Percentiles rank a stretch among this genome's conserved stretches.
Conservation (phyloP, 2,797 vertebrate genomes). For the Scolopax rusticola region DNA sequence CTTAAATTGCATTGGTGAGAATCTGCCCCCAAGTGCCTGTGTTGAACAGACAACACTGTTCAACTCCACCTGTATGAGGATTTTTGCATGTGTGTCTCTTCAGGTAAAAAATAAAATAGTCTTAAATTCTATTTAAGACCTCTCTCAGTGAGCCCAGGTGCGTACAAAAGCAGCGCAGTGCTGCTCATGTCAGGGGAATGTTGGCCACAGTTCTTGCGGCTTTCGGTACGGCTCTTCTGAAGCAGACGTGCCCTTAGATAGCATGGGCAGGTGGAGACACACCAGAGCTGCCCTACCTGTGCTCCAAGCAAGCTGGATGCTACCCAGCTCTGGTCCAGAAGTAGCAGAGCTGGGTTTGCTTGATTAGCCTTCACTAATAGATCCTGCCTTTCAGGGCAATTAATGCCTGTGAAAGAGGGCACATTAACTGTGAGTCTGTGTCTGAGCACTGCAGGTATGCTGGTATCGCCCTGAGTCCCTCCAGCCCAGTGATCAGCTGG, state of each 20-base stretch:
- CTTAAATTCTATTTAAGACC: not conserved
- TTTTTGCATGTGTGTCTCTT: not conserved
- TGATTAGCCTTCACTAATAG: not conserved
- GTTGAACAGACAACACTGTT: not conserved
- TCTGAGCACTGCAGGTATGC: not conserved
- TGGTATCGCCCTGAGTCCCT: not conserved
- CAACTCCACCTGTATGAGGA: rapidly evolving
- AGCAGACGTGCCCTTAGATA: not conserved
- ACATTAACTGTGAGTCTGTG: not conserved
- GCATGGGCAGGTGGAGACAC: not conserved
- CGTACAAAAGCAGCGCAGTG: not conserved
- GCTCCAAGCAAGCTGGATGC: conserved; percentile 13
- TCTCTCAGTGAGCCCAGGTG: not conserved
- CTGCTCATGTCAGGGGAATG: not conserved
- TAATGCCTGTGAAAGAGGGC: not conserved
- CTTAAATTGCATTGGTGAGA: not conserved
- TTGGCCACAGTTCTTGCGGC: not conserved
- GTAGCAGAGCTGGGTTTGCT: not conserved
- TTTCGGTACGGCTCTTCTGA: not conserved
- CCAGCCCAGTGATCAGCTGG: not conserved
- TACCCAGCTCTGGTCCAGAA: not conserved
- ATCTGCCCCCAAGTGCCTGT: not conserved
- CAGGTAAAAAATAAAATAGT: not conserved
- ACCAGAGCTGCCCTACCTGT: not conserved
- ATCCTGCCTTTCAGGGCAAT: not conserved